phyloP scores from a whole-genome alignment of 2,888 invertebrate genomes.

The Cybosia mesomella region DNA sequence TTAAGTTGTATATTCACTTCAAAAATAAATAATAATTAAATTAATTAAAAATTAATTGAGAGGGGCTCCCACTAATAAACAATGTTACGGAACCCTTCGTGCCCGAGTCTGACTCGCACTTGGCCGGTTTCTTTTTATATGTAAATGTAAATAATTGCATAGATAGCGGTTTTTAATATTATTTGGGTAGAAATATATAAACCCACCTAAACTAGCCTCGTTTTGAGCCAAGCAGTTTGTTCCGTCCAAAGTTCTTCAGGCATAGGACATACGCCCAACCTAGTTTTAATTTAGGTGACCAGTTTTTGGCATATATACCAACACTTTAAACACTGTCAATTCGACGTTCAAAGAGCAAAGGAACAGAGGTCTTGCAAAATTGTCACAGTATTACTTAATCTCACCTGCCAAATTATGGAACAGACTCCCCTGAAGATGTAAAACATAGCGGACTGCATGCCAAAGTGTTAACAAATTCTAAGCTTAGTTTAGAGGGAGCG shows the following conservation, averaged over 20 bases:
- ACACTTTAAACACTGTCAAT: neutral
- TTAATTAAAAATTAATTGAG: too few species aligned
- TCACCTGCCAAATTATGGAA: slow-evolving; percentile 37
- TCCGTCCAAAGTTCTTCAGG: neutral
- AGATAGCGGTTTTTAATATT: too few species aligned
- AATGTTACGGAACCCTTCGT: too few species aligned
- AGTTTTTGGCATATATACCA: too few species aligned
- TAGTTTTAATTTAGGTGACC: neutral
- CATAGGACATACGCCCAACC: neutral
- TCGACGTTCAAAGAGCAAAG: neutral
- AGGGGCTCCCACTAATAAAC: too few species aligned
- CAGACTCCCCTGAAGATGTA: slow-evolving; percentile 25
- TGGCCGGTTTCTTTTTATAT: too few species aligned
- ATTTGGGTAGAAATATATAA: too few species aligned
- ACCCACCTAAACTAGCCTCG: too few species aligned
- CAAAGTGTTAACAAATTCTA: slow-evolving; percentile 33
- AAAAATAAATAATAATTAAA: too few species aligned
- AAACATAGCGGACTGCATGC: slow-evolving; percentile 26
- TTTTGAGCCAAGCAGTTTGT: neutral
- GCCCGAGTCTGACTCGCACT: too few species aligned
- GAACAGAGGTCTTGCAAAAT: neutral
- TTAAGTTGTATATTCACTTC: too few species aligned
- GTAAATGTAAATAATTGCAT: too few species aligned
- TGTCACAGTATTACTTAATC: slow-evolving; percentile 21
- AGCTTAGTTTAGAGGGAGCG: slow-evolving; percentile 17